Evolutionary conservation across 1,140 invertebrate species (phyloP), one percentile per base, ranked within the genome.

Genomic region (Drosophila trapezifrons): DNA sequence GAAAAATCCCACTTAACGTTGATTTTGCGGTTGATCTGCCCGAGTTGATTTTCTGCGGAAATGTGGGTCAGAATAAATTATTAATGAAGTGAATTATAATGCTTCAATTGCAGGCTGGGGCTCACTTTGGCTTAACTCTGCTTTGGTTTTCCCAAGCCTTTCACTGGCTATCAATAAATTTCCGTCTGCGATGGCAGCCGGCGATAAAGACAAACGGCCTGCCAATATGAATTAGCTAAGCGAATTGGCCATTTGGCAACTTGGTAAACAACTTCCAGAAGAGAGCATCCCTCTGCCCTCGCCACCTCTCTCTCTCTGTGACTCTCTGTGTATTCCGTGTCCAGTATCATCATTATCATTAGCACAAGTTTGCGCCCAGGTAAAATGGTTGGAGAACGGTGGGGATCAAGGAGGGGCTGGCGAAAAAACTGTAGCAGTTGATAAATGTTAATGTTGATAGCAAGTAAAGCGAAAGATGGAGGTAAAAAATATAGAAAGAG

Each of bases 361-460:
- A 87, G 84, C 76, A 78, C 76, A 76, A 81, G 60, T 72, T 81
- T 86, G 76, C 65, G 80, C 76, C 65, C 71, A 76, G 52, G 47
- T 63, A 52, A 60, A 65, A 59, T 58, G 35, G 17, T 32, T 40
- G 27, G 15, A 15, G 58, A 56, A 9, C 25, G 22, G 15, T 40
- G 46, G 25, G 25, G 15, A 42, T 22, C 20, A 42, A 6, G 72
- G 27, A 42, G 37, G 17, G 49, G 63, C 55, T 27, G 59, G 69
- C 45, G 51, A 55, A 59, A 52, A 75, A 86, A 86, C 84, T 86
- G 83, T 86, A 86, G 84, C 83, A 86, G 83, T 86, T 87, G 83
- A 87, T 87, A 87, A 87, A 87, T 87, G 83, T 87, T 87, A 78
- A 87, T 89, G 76, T 89, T 89, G 83, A 87, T 87, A 89, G 84